Conservation (phyloP, 2,888 invertebrate genomes). For the Aphodius granarius region DNA sequence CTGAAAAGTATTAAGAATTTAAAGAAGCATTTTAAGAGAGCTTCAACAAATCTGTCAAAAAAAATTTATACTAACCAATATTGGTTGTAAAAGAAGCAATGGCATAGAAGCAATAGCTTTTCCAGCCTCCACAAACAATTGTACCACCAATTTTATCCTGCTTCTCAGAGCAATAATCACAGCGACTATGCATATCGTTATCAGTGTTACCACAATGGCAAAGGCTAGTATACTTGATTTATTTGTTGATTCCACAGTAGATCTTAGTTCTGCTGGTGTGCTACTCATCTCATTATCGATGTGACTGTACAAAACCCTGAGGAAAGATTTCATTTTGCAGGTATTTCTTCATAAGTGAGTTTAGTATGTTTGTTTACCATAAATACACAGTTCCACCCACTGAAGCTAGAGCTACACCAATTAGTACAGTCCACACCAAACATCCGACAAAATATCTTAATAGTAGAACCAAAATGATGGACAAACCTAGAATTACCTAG, state of each 20-base stretch:
- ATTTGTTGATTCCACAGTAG: conserved; percentile 42
- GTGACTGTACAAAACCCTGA: conserved; percentile 53
- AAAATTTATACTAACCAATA: conserved; percentile 53
- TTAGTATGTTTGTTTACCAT: conserved; percentile 55
- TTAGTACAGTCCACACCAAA: conserved; percentile 65
- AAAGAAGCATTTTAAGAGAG: neutral
- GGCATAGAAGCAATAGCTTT: conserved; percentile 67
- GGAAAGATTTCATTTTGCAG: no score
- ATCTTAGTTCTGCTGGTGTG: conserved; percentile 28
- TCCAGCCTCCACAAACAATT: conserved; percentile 67
- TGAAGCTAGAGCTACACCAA: conserved; percentile 57
- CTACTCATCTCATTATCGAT: conserved; percentile 44
- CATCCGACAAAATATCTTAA: conserved; percentile 62
- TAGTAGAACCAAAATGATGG: conserved; percentile 58
- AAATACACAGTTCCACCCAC: conserved; percentile 60
- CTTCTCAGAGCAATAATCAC: conserved; percentile 64
- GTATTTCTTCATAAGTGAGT: no score
- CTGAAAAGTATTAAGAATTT: conserved; percentile 23
- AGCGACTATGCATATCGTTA: conserved; percentile 60
- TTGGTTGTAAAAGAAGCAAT: conserved; percentile 61
- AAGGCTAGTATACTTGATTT: conserved; percentile 56
- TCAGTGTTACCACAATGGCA: conserved; percentile 62
- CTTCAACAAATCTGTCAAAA: neutral
- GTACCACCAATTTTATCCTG: conserved; percentile 63
- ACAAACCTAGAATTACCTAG: conserved; percentile 55